Evolutionary conservation across 2,113 vertebrate genomes (phyloP).

Genomic region (Anthoscopus minutus): DNA sequence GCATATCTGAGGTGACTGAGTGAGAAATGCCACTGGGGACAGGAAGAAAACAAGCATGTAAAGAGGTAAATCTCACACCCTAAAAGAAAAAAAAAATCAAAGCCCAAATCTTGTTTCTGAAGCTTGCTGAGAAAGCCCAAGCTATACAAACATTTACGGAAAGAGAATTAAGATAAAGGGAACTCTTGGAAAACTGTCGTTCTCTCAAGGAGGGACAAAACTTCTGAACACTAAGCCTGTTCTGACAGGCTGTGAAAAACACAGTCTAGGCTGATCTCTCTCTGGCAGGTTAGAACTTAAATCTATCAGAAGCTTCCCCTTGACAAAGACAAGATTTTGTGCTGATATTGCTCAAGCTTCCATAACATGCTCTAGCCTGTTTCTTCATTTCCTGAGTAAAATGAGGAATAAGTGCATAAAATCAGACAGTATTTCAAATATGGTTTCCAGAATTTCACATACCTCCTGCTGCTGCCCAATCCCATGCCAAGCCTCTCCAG

Average conservation of each 20-base stretch:
- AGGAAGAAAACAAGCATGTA: not conserved
- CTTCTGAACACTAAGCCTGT: not conserved
- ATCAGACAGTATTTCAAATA: not conserved
- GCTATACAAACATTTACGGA: not conserved
- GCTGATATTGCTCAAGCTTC: not conserved
- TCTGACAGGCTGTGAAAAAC: not conserved
- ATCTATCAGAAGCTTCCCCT: not conserved
- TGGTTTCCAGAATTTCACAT: not conserved
- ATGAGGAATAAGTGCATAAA: not conserved
- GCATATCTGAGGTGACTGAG: constrained; percentile 89
- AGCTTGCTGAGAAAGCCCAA: not conserved
- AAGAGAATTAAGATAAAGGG: not conserved
- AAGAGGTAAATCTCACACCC: not conserved
- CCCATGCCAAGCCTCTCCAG: constrained; percentile 93
- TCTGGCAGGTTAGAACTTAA: not conserved
- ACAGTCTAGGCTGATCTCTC: not conserved
- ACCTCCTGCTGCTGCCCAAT: constrained; percentile 75
- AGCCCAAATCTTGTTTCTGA: not conserved
- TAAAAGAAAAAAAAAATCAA: not conserved
- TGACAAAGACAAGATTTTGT: not conserved
- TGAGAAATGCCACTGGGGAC: constrained; percentile 87
- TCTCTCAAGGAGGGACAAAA: not conserved
- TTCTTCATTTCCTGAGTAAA: not conserved
- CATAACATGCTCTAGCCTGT: not conserved
- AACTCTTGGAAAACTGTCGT: not conserved